Evolutionary conservation across 2,888 invertebrate genomes (phyloP), one percentile per base, ranked within the genome.

Genomic region (Noctua janthina): DNA sequence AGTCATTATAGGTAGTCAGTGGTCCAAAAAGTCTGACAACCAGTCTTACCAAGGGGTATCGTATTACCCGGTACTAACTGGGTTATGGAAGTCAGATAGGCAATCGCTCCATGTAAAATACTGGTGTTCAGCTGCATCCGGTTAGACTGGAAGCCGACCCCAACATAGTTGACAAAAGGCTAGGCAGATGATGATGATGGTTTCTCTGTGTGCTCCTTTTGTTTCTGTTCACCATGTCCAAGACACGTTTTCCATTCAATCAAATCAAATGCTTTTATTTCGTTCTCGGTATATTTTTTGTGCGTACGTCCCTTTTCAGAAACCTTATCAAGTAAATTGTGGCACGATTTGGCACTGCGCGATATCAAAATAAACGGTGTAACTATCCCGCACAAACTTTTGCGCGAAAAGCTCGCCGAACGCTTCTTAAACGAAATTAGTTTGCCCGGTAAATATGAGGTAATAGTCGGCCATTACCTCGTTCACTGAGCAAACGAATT

Each of bases 371-470:
- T 83, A 73, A 59, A 81, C 43, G 64, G 49, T 73, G 64, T 29
- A 68, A 72, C 86, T 86, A 82, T 74, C 29, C 59, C 29, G 64
- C 51, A 6, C 69, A 69, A 69, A 56, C 29, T 72, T 69, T 84
- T 82, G 75, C 62, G 74, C 78, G 68, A 69, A 82, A 78, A 29
- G 72, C 59, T 75, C 68, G 51, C 74, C 74, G 59, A 69, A 75
- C 78, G 71, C 46, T 75, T 86, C 84, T 73, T 72, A 82, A 86
- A 74, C 78, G 64, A 84, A 86, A 82, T 85, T 86, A 86, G 86
- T 86, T 84, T 83, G 79, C 83, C 72, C 86, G 54, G 75, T 49
- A 82, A 83, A 86, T 64, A 35, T 75, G 79, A 86, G 84, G 72
- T 79, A 83, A 86, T 83, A 75, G 83, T 73, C 68, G 43, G 54